A percentile compares a stretch with the other conserved stretches of the same genome.
These are phyloP conservation scores for Luscinia luscinia DNA, from an alignment of 2,797 vertebrate genomes.

Conservation along the genomic window DNA sequence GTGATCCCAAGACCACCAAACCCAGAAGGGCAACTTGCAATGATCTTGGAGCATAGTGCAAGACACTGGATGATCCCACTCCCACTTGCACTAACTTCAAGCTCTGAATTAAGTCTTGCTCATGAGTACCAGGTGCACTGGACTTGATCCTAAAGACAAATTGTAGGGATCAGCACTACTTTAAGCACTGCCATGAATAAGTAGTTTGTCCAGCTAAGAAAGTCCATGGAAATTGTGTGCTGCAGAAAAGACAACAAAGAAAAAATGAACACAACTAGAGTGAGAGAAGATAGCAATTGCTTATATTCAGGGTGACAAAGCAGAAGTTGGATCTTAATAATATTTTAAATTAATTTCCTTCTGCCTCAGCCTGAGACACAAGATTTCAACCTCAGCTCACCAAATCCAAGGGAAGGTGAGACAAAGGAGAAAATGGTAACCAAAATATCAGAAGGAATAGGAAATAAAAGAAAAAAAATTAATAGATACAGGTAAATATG, in stretches of 20 bases:
- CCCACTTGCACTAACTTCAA: background rate
- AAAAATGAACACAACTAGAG: background rate
- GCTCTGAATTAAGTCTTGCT: background rate
- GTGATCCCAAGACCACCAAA: background rate
- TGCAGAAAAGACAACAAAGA: background rate
- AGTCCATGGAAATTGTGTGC: background rate
- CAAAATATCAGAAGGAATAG: background rate
- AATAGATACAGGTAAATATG: background rate
- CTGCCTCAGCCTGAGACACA: background rate
- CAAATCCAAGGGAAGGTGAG: background rate
- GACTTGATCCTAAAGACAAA: background rate
- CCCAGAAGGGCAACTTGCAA: background rate
- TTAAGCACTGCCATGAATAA: background rate
- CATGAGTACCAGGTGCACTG: accelerated
- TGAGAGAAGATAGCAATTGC: background rate
- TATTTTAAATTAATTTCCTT: background rate
- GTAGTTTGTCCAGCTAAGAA: background rate
- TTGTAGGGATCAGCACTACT: background rate
- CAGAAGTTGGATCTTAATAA: background rate
- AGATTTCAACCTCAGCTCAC: background rate
- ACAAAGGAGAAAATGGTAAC: background rate
- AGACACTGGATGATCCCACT: background rate
- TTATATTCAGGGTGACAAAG: background rate
- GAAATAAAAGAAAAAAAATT: background rate
- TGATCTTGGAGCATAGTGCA: background rate